These are phyloP conservation scores for Phenganax stokvisi DNA, from an alignment of 92 coral and sea anemone genomes.

Conservation along the genomic window DNA sequence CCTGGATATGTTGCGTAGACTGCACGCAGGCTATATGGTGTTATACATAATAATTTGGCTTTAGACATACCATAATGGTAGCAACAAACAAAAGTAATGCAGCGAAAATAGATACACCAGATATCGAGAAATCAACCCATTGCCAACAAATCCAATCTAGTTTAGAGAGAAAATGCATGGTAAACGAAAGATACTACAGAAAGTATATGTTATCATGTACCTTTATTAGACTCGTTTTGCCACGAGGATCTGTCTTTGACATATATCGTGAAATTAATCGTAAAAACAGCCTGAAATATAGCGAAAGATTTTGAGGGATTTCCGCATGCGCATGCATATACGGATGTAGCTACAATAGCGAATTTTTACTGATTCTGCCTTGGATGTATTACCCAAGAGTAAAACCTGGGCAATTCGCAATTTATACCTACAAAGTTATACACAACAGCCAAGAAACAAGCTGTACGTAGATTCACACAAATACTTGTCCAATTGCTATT, in stretches of 20 bases:
- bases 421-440: conserved; percentile 19
- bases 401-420: neutral
- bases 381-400: neutral
- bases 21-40: no score
- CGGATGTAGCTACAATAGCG: no score
- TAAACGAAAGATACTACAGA: neutral
- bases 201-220: neutral
- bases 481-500: neutral
- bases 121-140: conserved; percentile 24
- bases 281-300: conserved; percentile 5
- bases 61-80: conserved; percentile 7
- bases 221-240: conserved; percentile 11
- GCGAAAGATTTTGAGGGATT: neutral
- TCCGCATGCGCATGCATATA: neutral
- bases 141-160: conserved; percentile 29
- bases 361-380: neutral
- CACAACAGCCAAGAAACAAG: conserved; percentile 7
- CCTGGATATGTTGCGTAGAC: no score
- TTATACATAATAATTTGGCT: neutral
- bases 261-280: neutral
- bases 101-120: conserved; percentile 17
- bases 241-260: conserved; percentile 23
- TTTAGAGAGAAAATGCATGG: neutral
- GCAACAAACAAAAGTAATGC: conserved; percentile 8
- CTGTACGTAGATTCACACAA: conserved; percentile 2